A percentile compares a stretch with the other conserved stretches of the same genome.
Evolutionary conservation across 2,797 vertebrate species (phyloP).

Genomic region (Gallirallus australis): DNA sequence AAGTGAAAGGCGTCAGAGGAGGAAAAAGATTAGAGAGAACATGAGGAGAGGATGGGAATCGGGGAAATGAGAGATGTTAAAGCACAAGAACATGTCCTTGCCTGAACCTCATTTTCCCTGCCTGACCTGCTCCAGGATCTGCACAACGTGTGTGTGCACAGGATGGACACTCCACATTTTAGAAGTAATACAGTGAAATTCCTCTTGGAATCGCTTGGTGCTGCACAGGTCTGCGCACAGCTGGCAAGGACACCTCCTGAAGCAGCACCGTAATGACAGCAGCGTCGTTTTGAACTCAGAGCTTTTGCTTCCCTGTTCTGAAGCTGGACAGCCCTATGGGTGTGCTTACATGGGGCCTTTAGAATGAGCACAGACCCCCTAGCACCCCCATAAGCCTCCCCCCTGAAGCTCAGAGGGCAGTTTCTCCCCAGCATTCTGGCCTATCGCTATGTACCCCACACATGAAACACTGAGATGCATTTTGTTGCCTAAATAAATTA

Average conservation of each 20-base stretch:
- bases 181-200: background rate
- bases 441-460: background rate
- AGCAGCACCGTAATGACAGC: background rate
- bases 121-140: background rate
- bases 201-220: background rate
- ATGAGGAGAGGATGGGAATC: background rate
- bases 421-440: background rate
- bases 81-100: background rate
- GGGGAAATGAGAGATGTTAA: background rate
- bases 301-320: background rate
- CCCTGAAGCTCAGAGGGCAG: background rate
- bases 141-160: background rate
- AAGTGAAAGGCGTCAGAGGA: background rate
- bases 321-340: too few relatives aligned
- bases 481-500: conserved; percentile 6
- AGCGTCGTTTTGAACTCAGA: background rate
- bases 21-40: background rate
- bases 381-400: background rate
- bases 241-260: background rate
- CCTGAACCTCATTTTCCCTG: background rate
- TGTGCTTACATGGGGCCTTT: too few relatives aligned
- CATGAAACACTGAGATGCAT: background rate
- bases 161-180: background rate
- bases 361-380: background rate
- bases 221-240: background rate